Conservation (phyloP, 2,113 vertebrate genomes). For the Meleagris gallopavo region DNA sequence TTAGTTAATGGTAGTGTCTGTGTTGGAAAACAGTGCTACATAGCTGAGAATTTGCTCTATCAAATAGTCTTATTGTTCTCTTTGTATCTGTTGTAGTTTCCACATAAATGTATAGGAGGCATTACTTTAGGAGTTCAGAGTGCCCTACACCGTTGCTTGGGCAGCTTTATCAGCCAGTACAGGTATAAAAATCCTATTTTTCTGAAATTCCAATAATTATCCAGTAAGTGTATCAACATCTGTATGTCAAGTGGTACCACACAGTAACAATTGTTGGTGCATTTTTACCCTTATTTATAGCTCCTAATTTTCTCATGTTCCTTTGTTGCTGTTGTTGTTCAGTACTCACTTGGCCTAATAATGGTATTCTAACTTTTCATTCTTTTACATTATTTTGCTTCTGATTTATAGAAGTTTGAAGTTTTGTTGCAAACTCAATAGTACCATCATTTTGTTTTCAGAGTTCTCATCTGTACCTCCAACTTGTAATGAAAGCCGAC, state of each 20-base stretch:
- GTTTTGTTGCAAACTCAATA: not conserved
- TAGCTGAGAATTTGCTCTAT: too few relatives aligned
- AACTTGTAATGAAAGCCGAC: not conserved
- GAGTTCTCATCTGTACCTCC: not conserved
- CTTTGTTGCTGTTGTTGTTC: not conserved
- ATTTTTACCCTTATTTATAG: not conserved
- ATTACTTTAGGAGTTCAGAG: too few relatives aligned
- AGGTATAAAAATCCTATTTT: not conserved
- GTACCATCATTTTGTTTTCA: not conserved
- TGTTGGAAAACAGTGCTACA: too few relatives aligned
- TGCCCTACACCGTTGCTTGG: not conserved
- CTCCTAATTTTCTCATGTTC: not conserved
- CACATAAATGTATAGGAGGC: too few relatives aligned
- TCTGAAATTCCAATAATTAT: not conserved
- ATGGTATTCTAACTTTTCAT: not conserved
- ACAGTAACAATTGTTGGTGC: not conserved
- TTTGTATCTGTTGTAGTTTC: too few relatives aligned
- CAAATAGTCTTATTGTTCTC: too few relatives aligned
- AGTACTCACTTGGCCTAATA: not conserved
- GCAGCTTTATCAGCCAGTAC: not conserved
- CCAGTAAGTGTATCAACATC: not conserved
- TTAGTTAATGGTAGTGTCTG: too few relatives aligned
- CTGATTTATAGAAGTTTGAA: not conserved
- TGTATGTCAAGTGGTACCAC: not conserved
- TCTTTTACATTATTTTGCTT: not conserved